These are phyloP conservation scores for Megalurothrips usitatus DNA, from an alignment of 2,888 invertebrate genomes.

Conservation along the genomic window DNA sequence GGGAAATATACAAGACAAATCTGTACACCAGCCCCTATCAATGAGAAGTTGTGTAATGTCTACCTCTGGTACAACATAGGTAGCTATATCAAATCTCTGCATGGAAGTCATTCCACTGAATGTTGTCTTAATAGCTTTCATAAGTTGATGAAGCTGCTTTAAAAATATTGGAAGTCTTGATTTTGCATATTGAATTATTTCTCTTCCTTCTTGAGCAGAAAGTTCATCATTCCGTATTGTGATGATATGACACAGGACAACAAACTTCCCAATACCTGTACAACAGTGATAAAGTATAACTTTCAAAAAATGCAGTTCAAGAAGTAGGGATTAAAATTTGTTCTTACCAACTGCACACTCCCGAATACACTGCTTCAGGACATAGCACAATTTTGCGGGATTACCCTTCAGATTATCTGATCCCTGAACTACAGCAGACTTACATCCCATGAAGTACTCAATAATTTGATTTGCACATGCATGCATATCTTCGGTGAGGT, in stretches of 20 bases:
- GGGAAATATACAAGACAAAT: slow-evolving; percentile 28
- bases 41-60: slow-evolving; percentile 34
- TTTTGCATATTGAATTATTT: slow-evolving; percentile 62
- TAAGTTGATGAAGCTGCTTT: slow-evolving; percentile 56
- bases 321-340: background rate
- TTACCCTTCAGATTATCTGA: slow-evolving; percentile 49
- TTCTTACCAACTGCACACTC: slow-evolving; percentile 57
- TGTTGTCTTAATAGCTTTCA: slow-evolving; percentile 57
- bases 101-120: slow-evolving; percentile 54
- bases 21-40: background rate
- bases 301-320: slow-evolving; percentile 9
- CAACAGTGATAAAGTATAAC: slow-evolving; percentile 28
- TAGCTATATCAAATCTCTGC: slow-evolving; percentile 59
- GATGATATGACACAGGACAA: slow-evolving; percentile 62
- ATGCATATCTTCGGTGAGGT: slow-evolving; percentile 61
- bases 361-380: slow-evolving; percentile 58
- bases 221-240: slow-evolving; percentile 59
- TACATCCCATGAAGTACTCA: slow-evolving; percentile 52
- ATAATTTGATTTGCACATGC: slow-evolving; percentile 57
- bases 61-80: slow-evolving; percentile 64
- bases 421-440: slow-evolving; percentile 43
- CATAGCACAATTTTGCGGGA: slow-evolving; percentile 57
- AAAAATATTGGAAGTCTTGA: slow-evolving; percentile 62
- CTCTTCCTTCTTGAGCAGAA: slow-evolving; percentile 59
- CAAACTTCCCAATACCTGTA: slow-evolving; percentile 51